Conservation (phyloP, 53 echinoderm and acorn worm genomes). For the Glandiceps talaboti region DNA sequence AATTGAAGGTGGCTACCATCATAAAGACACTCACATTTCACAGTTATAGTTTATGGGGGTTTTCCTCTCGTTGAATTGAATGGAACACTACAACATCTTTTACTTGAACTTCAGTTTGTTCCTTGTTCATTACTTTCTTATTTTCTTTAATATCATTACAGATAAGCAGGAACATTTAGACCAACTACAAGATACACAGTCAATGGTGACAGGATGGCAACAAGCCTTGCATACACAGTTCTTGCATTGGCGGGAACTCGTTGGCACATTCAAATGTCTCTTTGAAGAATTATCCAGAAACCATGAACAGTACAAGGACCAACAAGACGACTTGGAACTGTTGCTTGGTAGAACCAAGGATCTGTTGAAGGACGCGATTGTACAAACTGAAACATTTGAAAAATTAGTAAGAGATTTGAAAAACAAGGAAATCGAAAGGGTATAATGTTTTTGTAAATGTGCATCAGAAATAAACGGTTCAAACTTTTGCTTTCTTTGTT, state of each 20-base stretch:
- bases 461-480: too few species aligned
- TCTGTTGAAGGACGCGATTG: background rate
- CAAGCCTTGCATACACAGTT: background rate
- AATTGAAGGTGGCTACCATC: too few species aligned
- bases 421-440: background rate
- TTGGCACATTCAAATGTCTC: background rate
- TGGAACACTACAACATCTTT: too few species aligned
- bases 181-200: background rate
- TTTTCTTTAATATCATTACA: background rate
- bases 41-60: too few species aligned
- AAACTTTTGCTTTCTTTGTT: too few species aligned
- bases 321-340: background rate
- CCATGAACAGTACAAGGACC: background rate
- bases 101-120: too few species aligned
- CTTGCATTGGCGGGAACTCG: background rate
- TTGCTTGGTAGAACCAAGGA: background rate
- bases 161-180: background rate
- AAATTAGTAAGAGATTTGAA: background rate
- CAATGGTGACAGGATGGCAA: background rate
- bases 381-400: background rate
- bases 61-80: too few species aligned
- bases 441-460: too few species aligned
- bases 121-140: too few species aligned
- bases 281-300: background rate
- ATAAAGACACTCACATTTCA: too few species aligned